phyloP scores from a whole-genome alignment of 2,888 invertebrate genomes.

The Pilophorus perplexus region DNA sequence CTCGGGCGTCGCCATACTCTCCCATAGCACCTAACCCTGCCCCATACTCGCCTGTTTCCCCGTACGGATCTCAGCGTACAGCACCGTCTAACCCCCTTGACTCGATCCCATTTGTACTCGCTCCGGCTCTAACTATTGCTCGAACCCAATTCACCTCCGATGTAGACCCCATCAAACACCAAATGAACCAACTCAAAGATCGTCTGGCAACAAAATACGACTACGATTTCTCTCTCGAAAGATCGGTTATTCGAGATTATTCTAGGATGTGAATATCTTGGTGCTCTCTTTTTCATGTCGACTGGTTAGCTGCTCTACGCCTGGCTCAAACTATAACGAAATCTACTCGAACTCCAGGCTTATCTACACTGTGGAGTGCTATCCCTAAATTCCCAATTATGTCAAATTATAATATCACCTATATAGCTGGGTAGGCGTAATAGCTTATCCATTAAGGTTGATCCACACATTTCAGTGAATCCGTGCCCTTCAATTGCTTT shows the following conservation, averaged over 20 bases:
- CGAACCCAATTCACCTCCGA: neutral
- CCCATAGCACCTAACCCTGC: neutral
- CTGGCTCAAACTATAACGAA: too few relatives aligned
- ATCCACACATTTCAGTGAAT: too few relatives aligned
- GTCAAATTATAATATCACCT: too few relatives aligned
- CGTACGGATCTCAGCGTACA: neutral
- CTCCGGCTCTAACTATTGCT: conserved; percentile 1
- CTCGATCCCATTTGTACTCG: conserved; percentile 28
- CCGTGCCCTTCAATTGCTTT: too few relatives aligned
- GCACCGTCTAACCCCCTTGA: conserved; percentile 21
- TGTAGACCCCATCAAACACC: conserved; percentile 14
- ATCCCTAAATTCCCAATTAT: too few relatives aligned
- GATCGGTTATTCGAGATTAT: conserved; percentile 6
- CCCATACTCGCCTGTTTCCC: conserved; percentile 4
- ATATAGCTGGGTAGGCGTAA: too few relatives aligned
- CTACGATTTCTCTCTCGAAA: conserved; percentile 31
- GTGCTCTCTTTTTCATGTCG: too few relatives aligned
- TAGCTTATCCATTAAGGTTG: too few relatives aligned
- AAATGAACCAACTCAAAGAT: conserved; percentile 3
- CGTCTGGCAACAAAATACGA: conserved; percentile 3
- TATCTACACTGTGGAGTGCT: too few relatives aligned
- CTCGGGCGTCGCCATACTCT: neutral
- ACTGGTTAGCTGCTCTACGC: too few relatives aligned
- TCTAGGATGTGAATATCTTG: too few relatives aligned
- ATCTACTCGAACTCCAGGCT: too few relatives aligned